Base-by-base conservation (phyloP, 1,140 invertebrate species). In the Prorops nasuta region DNA sequence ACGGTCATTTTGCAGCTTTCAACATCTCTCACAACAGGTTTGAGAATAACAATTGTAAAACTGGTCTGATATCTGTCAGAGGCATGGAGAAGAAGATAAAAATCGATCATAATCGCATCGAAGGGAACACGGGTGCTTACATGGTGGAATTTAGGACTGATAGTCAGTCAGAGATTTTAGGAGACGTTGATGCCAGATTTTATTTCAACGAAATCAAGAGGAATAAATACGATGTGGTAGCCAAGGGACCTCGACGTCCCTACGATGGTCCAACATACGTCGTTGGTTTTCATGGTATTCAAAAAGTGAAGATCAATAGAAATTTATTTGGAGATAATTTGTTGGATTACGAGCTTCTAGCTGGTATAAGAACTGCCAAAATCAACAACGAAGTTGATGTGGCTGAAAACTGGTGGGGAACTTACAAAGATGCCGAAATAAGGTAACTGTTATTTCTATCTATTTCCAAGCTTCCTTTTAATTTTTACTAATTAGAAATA, bases 31-130 rank as follows among this genome's bases (percentile, higher is more conserved):
- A 84, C 46, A 98, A 95, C 69, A 77, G 83, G 8, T 97, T 98
- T 66, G 82, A 84, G 1, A 85, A 90, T 24, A 99, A 99, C 67
- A 75, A 77, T 4, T 98, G 94, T 61, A 84, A 86, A 45, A 80
- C 73, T 8, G 92, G 96, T 0, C 72, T 99, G 12, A 81, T 99
- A 2, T 84, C 87, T 0, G 79, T 99, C 3, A 80, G 84, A 44
- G 97, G 98, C 12, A 99, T 98, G 94, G 98, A 99, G 73, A 99
- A 99, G 75, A 86, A 90, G 60, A 82, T 98, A 74, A 79, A 85
- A 19, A 89, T 98, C 51, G 81, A 87, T 83, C 71, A 84, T 61
- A 84, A 89, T 78, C 68, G 88, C 42, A 90, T 99, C 31, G 81
- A 86, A 54, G 78, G 82, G 16, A 99, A 99, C 67, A 84, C 79